Evolutionary conservation across 2,113 vertebrate genomes (phyloP), one percentile per base, ranked within the genome.

Genomic region (Trichechus manatus): DNA sequence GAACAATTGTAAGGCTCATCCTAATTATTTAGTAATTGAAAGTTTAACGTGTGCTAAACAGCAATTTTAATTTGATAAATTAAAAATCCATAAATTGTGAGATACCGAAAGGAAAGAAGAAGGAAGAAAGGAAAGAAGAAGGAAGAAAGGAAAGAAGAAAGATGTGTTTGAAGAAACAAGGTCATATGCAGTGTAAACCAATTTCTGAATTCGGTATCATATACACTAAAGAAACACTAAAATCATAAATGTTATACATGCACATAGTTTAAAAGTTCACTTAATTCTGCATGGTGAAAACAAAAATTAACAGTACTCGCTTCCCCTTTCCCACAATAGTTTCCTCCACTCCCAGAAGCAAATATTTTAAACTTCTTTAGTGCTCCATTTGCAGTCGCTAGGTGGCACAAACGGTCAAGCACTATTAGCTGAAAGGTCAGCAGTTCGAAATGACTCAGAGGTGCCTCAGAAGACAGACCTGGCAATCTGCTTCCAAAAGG

Each of bases 51-150:
- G 27, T 74, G 17, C 4, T 83, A 70, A 78, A 61, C 23, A 79
- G 15, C 79, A 23, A 79, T 72, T 93, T 97, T 94, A 29, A 88
- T 64, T 79, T 19, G 13, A 84, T 59, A 39, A 42, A 64, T 74
- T 19, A 50, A 84, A 81, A 33, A 83, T 17, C 6, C 25, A 79
- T 4, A 86, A 25, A 2, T 42, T 93, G 1, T 88, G 70, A 78
- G 42, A 42, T 22, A 44, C 14, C 13, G 22, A n/a, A n/a, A n/a
- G 33, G 33, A 17, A 56, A 15, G 14, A 56, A 56, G 53, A 56
- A 17, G 53, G 53, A 15, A 56, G 53, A 11, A 56, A 17, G 53
- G 11, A 56, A 56, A 10, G 53, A 15, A 56, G 53, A 56, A 15
- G 17, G 33, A 33, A 19, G 33, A 19, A n/a, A 15, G 53, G 53